Base-by-base conservation (phyloP, 2,888 invertebrate species). In the Trachelus tabidus region DNA sequence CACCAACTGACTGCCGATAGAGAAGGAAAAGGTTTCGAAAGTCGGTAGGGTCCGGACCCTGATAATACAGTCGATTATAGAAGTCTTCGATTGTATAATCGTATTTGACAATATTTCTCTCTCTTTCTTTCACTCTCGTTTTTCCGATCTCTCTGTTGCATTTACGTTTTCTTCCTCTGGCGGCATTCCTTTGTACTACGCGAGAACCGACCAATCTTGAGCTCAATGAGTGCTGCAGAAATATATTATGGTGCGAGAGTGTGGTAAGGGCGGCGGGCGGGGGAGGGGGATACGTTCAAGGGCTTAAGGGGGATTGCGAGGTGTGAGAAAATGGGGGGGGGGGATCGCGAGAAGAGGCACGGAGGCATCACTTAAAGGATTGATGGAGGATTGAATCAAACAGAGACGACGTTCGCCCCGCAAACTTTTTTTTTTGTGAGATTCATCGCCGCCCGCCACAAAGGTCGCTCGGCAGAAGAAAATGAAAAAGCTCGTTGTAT, bases 401-500 rank as follows among this genome's bases (percentile, higher is more conserved):
- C 56, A 56, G 56, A 23, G 56, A 56, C 56, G 56, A 56, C 56
- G 56, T 56, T 56, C 56, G 56, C 56, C 56, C 23, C 56, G 56
- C 56, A 56, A 56, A 56, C 9, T 35, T 56, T 56, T 56, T 56
- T 56, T 40, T 83, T 82, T 80, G 79, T 81, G 83, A 80, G 81
- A 81, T 80, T 81, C 75, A 80, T 79, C 79, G 76, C 77, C 79
- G 82, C 81, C 68, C 79, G 77, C 76, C 77, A 85, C 83, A 85
- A 84, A 85, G 84, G 83, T 85, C 80, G 81, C 75, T 77, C 73
- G 56, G 75, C 80, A 78, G 77, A 73, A 71, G 81, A 83, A 80
- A 78, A 81, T 79, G 79, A 82, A 82, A 85, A 86, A 82, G 82
- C 83, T 83, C 82, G 83, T 83, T 83, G 86, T 83, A 83, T 87